phyloP scores from a whole-genome alignment of 2,888 invertebrate genomes.

The Agelastica alni region DNA sequence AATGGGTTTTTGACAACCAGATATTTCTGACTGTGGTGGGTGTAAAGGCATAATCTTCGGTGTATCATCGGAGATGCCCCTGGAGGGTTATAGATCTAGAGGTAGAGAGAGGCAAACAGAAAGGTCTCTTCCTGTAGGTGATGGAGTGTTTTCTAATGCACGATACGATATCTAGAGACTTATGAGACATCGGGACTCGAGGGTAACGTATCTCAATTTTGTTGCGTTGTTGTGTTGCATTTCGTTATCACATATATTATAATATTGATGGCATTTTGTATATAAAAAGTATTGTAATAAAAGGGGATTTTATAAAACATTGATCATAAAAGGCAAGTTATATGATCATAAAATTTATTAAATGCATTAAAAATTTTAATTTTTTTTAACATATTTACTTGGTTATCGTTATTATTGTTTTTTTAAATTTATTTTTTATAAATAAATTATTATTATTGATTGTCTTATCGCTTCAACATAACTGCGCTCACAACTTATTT shows the following conservation, averaged over 20 bases:
- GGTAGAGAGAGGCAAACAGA: conserved; percentile 4
- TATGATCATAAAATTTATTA: too few relatives aligned
- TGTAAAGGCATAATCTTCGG: conserved; percentile 13
- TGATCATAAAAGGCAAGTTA: too few relatives aligned
- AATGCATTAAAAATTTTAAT: too few relatives aligned
- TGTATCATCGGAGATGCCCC: conserved; percentile 13
- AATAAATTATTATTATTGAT: too few relatives aligned
- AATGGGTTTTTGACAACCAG: conserved; percentile 19
- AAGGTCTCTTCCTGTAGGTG: not conserved
- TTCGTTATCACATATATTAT: not conserved
- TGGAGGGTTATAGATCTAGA: conserved; percentile 8
- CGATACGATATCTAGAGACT: conserved; percentile 1
- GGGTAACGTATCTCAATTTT: not conserved
- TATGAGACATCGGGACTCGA: not conserved
- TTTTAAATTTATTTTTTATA: too few relatives aligned
- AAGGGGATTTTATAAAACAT: too few relatives aligned
- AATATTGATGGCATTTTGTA: not conserved
- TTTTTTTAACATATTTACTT: too few relatives aligned
- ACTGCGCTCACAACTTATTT: too few relatives aligned
- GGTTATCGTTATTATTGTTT: too few relatives aligned
- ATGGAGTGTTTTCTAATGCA: conserved; percentile 15
- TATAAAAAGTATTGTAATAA: too few relatives aligned
- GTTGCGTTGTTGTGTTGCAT: not conserved
- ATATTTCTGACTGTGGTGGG: conserved; percentile 16
- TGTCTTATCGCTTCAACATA: too few relatives aligned